Evolutionary conservation across 1,140 invertebrate species (phyloP).

Genomic region (Coelopa frigida): DNA sequence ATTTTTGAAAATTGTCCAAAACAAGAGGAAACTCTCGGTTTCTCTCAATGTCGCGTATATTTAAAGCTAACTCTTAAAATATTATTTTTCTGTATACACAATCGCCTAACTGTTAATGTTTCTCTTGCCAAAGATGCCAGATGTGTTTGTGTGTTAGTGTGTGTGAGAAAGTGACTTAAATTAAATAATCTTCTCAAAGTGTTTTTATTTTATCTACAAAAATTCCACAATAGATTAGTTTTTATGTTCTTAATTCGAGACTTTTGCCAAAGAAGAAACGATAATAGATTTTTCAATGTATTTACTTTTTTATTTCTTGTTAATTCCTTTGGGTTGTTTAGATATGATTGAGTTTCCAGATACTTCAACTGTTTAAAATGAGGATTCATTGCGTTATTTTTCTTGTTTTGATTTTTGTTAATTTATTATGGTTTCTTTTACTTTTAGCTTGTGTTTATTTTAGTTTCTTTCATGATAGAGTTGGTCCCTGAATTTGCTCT

Average conservation of each 20-base stretch:
- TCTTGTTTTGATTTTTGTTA: not conserved
- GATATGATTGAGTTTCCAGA: too few species aligned
- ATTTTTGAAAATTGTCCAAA: too few species aligned
- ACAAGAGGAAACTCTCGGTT: too few species aligned
- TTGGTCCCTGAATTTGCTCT: slow-evolving; percentile 2
- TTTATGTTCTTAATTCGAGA: not conserved
- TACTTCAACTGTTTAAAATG: too few species aligned
- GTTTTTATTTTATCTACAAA: slow-evolving; percentile 5
- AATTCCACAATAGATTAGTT: slow-evolving; percentile 4
- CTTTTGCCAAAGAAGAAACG: not conserved
- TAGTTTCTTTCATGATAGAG: not conserved
- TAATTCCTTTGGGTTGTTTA: slow-evolving; percentile 1
- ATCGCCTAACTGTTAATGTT: not conserved
- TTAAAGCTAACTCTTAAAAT: not conserved
- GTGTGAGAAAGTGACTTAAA: slow-evolving; percentile 11
- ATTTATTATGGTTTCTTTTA: slow-evolving; percentile 7
- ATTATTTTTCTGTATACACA: slow-evolving; percentile 5
- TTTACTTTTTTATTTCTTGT: slow-evolving; percentile 7
- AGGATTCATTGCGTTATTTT: too few species aligned
- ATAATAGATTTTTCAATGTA: slow-evolving; percentile 1
- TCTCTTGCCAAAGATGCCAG: not conserved
- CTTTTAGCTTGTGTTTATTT: slow-evolving; percentile 9
- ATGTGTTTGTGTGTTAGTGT: not conserved
- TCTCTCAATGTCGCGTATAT: slow-evolving; percentile 10
- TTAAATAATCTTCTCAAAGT: slow-evolving; percentile 3